These are phyloP conservation scores for Eulemur rufifrons DNA, from an alignment of 2,113 vertebrate genomes.

Conservation along the genomic window DNA sequence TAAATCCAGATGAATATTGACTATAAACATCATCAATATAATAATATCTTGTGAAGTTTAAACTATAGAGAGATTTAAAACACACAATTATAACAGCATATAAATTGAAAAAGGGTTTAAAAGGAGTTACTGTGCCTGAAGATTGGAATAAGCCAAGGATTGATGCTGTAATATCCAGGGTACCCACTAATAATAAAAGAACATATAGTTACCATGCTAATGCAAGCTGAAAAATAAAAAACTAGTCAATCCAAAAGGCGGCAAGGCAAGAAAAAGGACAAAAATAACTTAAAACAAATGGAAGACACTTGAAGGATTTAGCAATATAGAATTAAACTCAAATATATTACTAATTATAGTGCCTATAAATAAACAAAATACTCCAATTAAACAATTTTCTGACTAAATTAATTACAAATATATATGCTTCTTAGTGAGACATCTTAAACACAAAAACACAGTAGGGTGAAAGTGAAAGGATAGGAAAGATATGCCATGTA, in stretches of 20 bases:
- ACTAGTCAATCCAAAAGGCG: neutral
- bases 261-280: neutral
- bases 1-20: neutral
- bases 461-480: neutral
- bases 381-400: neutral
- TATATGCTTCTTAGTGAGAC: neutral
- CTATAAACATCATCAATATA: neutral
- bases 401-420: neutral
- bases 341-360: neutral
- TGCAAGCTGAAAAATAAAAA: neutral
- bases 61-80: neutral
- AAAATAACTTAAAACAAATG: neutral
- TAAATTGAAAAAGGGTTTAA: neutral
- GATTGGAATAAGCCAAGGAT: neutral
- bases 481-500: neutral
- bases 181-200: neutral
- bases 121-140: neutral
- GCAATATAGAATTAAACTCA: neutral
- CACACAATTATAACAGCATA: neutral
- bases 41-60: neutral
- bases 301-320: neutral
- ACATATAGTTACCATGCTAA: neutral
- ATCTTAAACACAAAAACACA: neutral
- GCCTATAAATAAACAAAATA: neutral
- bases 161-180: neutral